Base-by-base conservation (phyloP, 2,888 invertebrate genomes). In the Lissocephala sabroskyi region DNA sequence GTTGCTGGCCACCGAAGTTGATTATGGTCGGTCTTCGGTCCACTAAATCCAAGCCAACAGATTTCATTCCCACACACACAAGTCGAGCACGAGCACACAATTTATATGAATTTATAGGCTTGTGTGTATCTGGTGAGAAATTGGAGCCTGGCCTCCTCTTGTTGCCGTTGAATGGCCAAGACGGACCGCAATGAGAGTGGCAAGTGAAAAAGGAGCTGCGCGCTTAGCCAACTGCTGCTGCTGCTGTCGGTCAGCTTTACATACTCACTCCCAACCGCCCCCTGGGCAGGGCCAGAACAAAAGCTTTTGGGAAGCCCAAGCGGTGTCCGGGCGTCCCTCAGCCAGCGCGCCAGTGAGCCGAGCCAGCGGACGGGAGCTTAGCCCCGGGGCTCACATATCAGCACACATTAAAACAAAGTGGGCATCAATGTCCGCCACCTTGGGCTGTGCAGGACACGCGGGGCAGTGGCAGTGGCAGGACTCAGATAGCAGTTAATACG, bases 1-100 rank as follows among this genome's bases (percentile, higher is more conserved):
- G 80, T 79, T 79, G 70, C 73, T 59, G 77, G 80, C 80, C 78
- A 79, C 80, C 66, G 75, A 79, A 80, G 78, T 78, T 78, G 80
- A 78, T 78, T 78, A 79, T 79, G 78, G 80, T 77, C 30, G 30
- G 13, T 35, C 73, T 75, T 62, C 68, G 77, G 71, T 65, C 63
- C 68, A 65, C 41, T 62, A 74, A 73, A 76, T 67, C 74, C 62
- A 56, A 65, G 74, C 68, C 74, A 75, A 68, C 77, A 71, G 74
- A 70, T 71, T 76, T 74, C 75, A 74, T 74, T 75, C 66, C 70
- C 71, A 65, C 71, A 35, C 35, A 35, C 35, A 13, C 35, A 14
- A 9, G 23, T 7, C 23, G 23, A 7, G 23, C 3, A 7, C n/a
- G 3, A 4, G 30, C 30, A 30, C 30, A 30, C n/a, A n/a, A n/a